These are phyloP conservation scores for Geotrupes spiniger DNA, from an alignment of 2,888 invertebrate species.

Conservation along the genomic window DNA sequence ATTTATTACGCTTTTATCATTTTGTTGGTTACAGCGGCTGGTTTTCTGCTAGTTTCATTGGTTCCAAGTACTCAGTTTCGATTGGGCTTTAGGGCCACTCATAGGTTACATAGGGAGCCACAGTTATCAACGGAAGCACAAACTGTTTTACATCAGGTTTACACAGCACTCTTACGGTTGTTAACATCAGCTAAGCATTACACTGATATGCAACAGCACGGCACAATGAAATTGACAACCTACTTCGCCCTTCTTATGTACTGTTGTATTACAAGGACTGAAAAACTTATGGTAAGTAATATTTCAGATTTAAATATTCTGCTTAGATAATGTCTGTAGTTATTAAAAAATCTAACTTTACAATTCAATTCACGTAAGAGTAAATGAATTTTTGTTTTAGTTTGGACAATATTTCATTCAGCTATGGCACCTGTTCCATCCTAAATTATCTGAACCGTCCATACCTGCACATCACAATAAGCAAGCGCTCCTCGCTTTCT, in stretches of 20 bases:
- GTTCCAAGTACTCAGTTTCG: slow-evolving; percentile 90
- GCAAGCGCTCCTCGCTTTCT: slow-evolving; percentile 86
- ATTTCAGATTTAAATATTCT: neutral
- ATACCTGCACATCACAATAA: slow-evolving; percentile 73
- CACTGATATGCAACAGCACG: slow-evolving; percentile 81
- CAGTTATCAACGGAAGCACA: slow-evolving; percentile 56
- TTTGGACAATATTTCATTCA: slow-evolving; percentile 90
- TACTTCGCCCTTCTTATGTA: slow-evolving; percentile 91
- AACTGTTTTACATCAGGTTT: slow-evolving; percentile 63
- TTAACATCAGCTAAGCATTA: slow-evolving; percentile 82
- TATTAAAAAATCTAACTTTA: neutral
- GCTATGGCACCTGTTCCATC: slow-evolving; percentile 93
- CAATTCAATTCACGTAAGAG: neutral
- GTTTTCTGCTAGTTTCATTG: slow-evolving; percentile 82
- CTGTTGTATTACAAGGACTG: slow-evolving; percentile 84
- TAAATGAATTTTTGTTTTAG: slow-evolving; percentile 50
- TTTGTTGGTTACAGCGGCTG: slow-evolving; percentile 66
- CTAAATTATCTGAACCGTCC: slow-evolving; percentile 89
- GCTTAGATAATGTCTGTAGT: too few relatives aligned
- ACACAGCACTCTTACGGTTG: slow-evolving; percentile 70
- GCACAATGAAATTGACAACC: slow-evolving; percentile 87
- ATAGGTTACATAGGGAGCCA: slow-evolving; percentile 50
- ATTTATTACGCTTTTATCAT: slow-evolving; percentile 7
- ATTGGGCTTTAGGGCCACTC: slow-evolving; percentile 74
- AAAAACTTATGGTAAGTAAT: slow-evolving; percentile 81